phyloP scores from a whole-genome alignment of 2,113 vertebrate genomes.

The Oryzias celebensis region DNA sequence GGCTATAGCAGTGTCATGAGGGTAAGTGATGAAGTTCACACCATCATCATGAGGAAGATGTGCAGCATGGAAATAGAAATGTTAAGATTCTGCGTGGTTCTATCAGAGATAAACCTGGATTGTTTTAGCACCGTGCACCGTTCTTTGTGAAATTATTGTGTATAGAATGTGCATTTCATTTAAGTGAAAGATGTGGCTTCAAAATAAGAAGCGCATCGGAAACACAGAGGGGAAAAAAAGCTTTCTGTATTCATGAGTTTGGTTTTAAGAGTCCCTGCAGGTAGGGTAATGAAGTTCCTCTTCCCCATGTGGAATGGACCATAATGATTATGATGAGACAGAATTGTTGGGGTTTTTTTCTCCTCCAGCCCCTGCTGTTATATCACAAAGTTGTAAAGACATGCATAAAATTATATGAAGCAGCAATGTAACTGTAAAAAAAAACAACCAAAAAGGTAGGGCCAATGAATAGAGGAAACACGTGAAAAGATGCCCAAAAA shows the following conservation, averaged over 20 bases:
- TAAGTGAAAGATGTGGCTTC: slow-evolving; percentile 46
- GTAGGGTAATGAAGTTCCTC: slow-evolving; percentile 69
- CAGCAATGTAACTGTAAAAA: slow-evolving; percentile 37
- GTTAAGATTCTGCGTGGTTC: slow-evolving; percentile 13
- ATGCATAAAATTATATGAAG: slow-evolving; percentile 63
- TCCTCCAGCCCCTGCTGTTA: slow-evolving; percentile 15
- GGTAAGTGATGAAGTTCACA: slow-evolving; percentile 12
- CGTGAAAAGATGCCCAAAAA: slow-evolving; percentile 1
- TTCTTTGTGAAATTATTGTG: slow-evolving; percentile 44
- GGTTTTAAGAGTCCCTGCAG: slow-evolving; percentile 69
- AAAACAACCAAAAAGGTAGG: neutral
- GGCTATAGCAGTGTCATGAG: slow-evolving; percentile 24
- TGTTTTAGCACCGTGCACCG: slow-evolving; percentile 12
- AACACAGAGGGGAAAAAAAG: slow-evolving; percentile 45
- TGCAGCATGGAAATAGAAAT: slow-evolving; percentile 29
- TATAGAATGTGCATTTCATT: slow-evolving; percentile 23
- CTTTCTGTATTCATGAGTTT: slow-evolving; percentile 73
- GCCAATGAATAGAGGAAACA: slow-evolving; percentile 24
- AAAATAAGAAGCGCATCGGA: slow-evolving; percentile 26
- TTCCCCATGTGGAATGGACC: slow-evolving; percentile 60
- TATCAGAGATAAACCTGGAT: slow-evolving; percentile 9
- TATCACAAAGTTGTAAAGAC: slow-evolving; percentile 60
- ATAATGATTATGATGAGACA: slow-evolving; percentile 67
- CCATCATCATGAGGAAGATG: slow-evolving; percentile 43
- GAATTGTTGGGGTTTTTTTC: slow-evolving; percentile 33